Evolutionary conservation across 2,888 invertebrate species (phyloP), one percentile per base, ranked within the genome.

Genomic region (Agrotis ipsilon): DNA sequence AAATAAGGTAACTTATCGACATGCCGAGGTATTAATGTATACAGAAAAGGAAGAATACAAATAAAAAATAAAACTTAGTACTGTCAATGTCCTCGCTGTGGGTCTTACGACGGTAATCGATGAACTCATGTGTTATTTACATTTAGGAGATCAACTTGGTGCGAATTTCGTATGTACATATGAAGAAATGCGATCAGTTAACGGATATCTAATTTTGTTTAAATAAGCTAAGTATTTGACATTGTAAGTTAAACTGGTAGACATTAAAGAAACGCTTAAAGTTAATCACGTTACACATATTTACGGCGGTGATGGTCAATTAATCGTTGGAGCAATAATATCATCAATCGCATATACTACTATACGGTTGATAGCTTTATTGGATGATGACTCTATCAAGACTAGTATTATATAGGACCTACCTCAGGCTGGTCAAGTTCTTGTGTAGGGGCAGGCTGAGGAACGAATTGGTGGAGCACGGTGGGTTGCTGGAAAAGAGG

Each of bases 401-500:
- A 9, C 5, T 51, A n/a, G n/a, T n/a, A 49, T 21, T 19, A 64
- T 65, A 18, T n/a, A 82, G 32, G 32, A 81, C 88, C 88, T 89
- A 96, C 96, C 89, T 96, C 95, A 65, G 94, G 92, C 84, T 96
- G 96, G 83, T 96, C 96, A 72, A 95, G 82, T 77, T 96, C 96
- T 75, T 96, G 96, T 9, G 95, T 94, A n/a, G 96, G 96, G 13
- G 96, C 95, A 11, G 93, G 85, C 85, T 96, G 96, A 3, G 96
- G 96, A 52, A 96, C 92, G 82, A 95, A 96, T 83, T 96, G 96
- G 79, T 96, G 96, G 65, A 96, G 89, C 49, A 94, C 89, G 54
- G 91, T 91, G 27, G 91, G 88, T 86, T 95, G 96, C 95, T 95
- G 90, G 54, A 92, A 92, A 70, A 51, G 74, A 81, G 63, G 70